phyloP scores from a whole-genome alignment of 1,140 invertebrate species.

The Pantala flavescens region DNA sequence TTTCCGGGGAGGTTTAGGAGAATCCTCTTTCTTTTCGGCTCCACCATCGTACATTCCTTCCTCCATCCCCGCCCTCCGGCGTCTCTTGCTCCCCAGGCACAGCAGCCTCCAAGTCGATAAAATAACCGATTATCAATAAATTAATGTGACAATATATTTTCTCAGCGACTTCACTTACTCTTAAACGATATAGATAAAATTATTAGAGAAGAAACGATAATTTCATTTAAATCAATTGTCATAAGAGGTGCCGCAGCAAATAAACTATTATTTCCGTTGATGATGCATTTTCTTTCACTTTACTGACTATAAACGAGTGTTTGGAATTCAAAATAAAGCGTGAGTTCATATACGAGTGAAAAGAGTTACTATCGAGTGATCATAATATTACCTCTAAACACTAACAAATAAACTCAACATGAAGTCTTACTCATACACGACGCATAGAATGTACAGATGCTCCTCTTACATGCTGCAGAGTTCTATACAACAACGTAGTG shows the following conservation, averaged over 20 bases:
- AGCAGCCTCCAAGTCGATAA: background rate
- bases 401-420: no score
- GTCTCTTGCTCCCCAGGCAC: background rate
- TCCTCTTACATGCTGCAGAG: no score
- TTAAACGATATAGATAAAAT: background rate
- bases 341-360: no score
- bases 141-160: background rate
- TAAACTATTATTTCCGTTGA: background rate
- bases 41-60: background rate
- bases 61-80: slow-evolving; percentile 3
- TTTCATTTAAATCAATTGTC: background rate
- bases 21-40: background rate
- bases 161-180: background rate
- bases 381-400: no score
- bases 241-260: background rate
- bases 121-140: background rate
- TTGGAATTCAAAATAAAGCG: no score
- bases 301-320: no score
- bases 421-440: no score
- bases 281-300: no score
- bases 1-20: background rate
- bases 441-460: no score
- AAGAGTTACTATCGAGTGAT: no score
- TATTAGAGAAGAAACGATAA: background rate
- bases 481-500: no score